Base-by-base conservation (phyloP, 2,797 vertebrate genomes). In the Pipistrellus pygmaeus region DNA sequence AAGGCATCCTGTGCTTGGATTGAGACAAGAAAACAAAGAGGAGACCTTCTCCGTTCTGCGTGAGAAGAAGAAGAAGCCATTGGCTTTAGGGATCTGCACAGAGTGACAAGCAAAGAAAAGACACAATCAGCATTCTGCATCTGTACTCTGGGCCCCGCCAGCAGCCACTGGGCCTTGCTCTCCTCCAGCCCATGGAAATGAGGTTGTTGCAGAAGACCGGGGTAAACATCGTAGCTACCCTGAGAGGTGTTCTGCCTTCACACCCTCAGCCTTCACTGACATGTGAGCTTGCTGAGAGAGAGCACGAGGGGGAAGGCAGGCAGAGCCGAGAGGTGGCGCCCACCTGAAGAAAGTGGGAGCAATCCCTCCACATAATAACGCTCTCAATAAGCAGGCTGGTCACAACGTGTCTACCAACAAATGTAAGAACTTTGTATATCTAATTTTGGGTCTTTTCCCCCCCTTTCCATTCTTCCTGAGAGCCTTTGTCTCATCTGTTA, bases 401-500 rank as follows among this genome's bases (percentile, higher is more conserved):
- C 44, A 64, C n/a, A 46, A 44, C n/a, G 25, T 53, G 30, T 38
- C 64, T 68, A 55, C 3, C 32, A 71, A 41, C 21, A 89, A 90
- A 82, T 21, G 69, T 48, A 78, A 46, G 77, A 75, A 85, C 18
- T 82, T 75, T 32, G 38, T 64, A 13, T 46, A 30, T 69, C 80
- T 80, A 44, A 66, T 71, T 92, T 62, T 62, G 48, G 55, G 60
- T 71, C 62, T 85, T 14, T 68, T 64, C 13, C 6, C 12, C 12
- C 85, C 6, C 14, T 82, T 53, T 94, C 66, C 77, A 25, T 83
- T 87, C 55, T 87, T 87, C 35, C 21, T 17, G 8, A 30, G 41
- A 88, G 68, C 0, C 72, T 88, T 80, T 68, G 89, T 91, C 76
- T 90, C 32, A 18, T 80, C 89, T 86, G 44, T 44, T 48, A 11